Conservation (phyloP, 1,140 invertebrate genomes). For the Formica exsecta region DNA sequence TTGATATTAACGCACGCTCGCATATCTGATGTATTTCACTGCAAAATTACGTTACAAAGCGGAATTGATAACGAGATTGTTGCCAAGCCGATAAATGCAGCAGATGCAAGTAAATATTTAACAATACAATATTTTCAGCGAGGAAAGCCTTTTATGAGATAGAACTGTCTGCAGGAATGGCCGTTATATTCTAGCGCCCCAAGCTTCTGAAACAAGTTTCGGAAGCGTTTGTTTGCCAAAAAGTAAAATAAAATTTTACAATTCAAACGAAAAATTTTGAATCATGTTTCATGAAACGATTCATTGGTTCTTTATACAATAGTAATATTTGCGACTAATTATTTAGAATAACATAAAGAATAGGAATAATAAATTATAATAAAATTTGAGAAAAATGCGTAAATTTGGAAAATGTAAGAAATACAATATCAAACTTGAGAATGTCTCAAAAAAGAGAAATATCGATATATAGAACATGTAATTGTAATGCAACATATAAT, state of each 20-base stretch:
- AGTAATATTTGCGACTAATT: constrained; percentile 25
- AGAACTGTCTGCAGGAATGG: constrained; percentile 37
- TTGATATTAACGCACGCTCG: constrained; percentile 37
- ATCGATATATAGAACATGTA: not conserved
- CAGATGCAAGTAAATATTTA: constrained; percentile 48
- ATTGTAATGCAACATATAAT: not conserved
- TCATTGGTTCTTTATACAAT: not conserved
- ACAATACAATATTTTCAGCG: constrained; percentile 42
- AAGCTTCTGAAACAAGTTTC: constrained; percentile 42
- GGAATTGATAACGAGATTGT: constrained; percentile 60
- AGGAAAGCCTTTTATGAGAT: constrained; percentile 23
- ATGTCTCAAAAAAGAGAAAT: not conserved
- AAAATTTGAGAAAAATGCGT: not conserved
- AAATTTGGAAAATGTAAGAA: not conserved
- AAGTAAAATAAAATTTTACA: constrained; percentile 45
- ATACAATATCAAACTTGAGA: not conserved
- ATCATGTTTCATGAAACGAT: not conserved
- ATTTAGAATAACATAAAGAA: not conserved
- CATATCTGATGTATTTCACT: constrained; percentile 50
- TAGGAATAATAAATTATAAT: not conserved
- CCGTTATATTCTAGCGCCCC: constrained; percentile 11
- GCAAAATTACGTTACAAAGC: constrained; percentile 50
- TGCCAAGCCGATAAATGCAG: constrained; percentile 45
- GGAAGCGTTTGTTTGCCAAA: constrained; percentile 30
- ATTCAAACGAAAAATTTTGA: constrained; percentile 15